phyloP scores from a whole-genome alignment of 2,797 vertebrate species.

The Macropodus opercularis region DNA sequence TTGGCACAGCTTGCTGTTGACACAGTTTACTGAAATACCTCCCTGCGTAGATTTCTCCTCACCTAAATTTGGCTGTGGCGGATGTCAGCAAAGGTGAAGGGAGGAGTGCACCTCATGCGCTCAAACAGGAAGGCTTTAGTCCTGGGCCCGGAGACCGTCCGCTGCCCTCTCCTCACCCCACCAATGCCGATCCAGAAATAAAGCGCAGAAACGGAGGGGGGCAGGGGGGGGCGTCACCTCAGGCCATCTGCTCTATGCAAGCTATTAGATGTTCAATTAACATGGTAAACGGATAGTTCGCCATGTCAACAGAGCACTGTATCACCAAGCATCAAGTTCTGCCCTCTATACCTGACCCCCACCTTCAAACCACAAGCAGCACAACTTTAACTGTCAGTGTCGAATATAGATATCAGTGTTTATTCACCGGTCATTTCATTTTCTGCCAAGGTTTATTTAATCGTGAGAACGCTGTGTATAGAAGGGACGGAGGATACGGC shows the following conservation, averaged over 20 bases:
- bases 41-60: constrained; percentile 67
- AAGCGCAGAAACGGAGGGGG: constrained; percentile 57
- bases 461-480: constrained; percentile 45
- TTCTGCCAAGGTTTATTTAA: constrained; percentile 60
- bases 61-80: constrained; percentile 73
- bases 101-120: constrained; percentile 62
- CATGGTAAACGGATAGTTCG: constrained; percentile 72
- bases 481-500: constrained; percentile 54
- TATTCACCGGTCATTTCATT: constrained; percentile 58
- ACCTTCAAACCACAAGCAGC: constrained; percentile 52
- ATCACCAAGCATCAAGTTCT: constrained; percentile 50
- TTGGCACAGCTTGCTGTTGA: constrained; percentile 76
- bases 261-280: constrained; percentile 78
- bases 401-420: constrained; percentile 68
- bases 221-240: constrained; percentile 57
- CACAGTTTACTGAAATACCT: constrained; percentile 80
- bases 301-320: constrained; percentile 65
- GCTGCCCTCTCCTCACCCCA: constrained; percentile 61
- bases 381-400: constrained; percentile 50
- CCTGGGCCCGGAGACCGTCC: constrained; percentile 53
- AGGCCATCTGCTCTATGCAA: constrained; percentile 65
- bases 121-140: constrained; percentile 75
- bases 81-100: constrained; percentile 70
- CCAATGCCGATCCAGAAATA: constrained; percentile 72
- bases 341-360: constrained; percentile 18